Evolutionary conservation across 1,140 invertebrate genomes (phyloP).

Genomic region (Pinna nobilis): DNA sequence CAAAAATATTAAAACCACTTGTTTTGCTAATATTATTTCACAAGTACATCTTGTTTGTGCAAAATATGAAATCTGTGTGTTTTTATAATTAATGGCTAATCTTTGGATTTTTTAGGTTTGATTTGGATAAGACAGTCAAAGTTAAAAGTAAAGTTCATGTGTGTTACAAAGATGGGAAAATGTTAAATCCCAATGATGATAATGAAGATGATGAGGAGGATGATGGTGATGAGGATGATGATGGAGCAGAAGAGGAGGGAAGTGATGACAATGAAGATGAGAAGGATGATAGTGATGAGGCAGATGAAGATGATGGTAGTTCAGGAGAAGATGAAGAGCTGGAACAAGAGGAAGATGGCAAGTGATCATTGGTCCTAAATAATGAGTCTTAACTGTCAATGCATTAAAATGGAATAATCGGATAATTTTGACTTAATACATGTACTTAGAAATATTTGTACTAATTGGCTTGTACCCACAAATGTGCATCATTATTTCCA

Average conservation of each 20-base stretch:
- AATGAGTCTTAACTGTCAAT: background rate
- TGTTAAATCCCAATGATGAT: constrained; percentile 39
- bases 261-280: constrained; percentile 49
- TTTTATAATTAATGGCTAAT: background rate
- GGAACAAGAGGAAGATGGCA: constrained; percentile 45
- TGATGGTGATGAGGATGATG: constrained; percentile 38
- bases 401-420: too few species aligned
- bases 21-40: too few species aligned
- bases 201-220: constrained; percentile 44
- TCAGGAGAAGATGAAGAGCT: constrained; percentile 83
- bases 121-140: constrained; percentile 23
- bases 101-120: constrained; percentile 33
- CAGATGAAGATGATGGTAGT: constrained; percentile 74
- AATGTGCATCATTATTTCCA: background rate
- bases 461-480: too few species aligned
- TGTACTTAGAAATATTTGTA: too few species aligned
- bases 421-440: too few species aligned
- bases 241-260: constrained; percentile 34
- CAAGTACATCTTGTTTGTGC: too few species aligned
- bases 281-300: constrained; percentile 40
- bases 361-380: background rate
- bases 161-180: constrained; percentile 53
- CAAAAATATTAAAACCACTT: too few species aligned
- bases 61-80: too few species aligned
- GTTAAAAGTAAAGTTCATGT: constrained; percentile 32